phyloP scores from a whole-genome alignment of 2,888 invertebrate species.

The Ditylenchus weischeri region DNA sequence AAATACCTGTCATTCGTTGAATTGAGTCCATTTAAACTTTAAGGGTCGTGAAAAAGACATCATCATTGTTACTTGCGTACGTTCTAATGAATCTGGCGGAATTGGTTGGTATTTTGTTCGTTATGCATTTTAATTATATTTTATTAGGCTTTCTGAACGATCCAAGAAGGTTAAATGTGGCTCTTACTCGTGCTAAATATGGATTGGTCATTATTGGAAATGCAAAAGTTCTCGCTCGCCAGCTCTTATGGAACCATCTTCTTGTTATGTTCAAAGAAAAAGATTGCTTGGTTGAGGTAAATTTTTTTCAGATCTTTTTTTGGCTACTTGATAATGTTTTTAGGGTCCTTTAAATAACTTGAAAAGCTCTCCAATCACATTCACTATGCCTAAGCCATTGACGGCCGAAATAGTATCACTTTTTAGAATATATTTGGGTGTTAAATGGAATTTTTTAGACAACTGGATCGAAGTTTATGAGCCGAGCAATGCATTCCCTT shows the following conservation, averaged over 20 bases:
- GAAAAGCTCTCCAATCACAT: constrained; percentile 91
- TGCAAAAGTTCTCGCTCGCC: constrained; percentile 93
- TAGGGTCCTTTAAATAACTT: constrained; percentile 87
- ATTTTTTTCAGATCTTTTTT: no score
- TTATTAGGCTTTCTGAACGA: constrained; percentile 77
- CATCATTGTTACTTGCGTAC: constrained; percentile 96
- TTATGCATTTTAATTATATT: no score
- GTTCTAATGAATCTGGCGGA: constrained; percentile 96
- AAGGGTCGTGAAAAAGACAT: constrained; percentile 93
- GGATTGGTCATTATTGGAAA: constrained; percentile 87
- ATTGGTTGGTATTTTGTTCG: constrained; percentile 68
- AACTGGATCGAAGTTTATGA: constrained; percentile 17
- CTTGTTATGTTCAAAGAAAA: constrained; percentile 77
- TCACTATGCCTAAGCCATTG: constrained; percentile 92
- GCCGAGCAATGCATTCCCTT: constrained; percentile 14
- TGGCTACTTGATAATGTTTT: no score
- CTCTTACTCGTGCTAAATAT: constrained; percentile 85
- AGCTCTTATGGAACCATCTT: constrained; percentile 96
- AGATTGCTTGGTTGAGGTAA: constrained; percentile 80
- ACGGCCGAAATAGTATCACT: constrained; percentile 68
- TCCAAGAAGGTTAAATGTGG: constrained; percentile 93
- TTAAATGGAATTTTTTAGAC: not conserved
- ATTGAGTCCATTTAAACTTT: constrained; percentile 14
- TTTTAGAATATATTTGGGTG: not conserved
- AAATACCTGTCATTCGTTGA: not conserved